Conservation (phyloP, 2,113 vertebrate genomes). For the Chelonoidis abingdonii region DNA sequence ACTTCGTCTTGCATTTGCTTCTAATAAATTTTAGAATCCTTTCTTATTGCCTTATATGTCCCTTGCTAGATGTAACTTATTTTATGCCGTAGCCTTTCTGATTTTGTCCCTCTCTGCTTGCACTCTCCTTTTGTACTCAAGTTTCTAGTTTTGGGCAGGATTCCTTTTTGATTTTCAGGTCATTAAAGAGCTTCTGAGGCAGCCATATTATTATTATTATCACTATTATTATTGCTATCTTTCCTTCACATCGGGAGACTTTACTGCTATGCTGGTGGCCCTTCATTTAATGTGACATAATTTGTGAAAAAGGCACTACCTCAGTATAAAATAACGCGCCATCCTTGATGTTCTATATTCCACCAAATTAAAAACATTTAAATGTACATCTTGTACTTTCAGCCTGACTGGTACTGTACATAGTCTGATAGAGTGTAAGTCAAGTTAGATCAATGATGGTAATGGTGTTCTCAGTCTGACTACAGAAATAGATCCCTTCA, state of each 20-base stretch:
- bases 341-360: not conserved
- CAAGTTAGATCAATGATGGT: not conserved
- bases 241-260: not conserved
- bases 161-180: not conserved
- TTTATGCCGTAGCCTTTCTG: not conserved
- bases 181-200: not conserved
- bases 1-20: not conserved
- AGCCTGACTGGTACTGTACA: not conserved
- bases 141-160: not conserved
- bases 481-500: not conserved
- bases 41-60: not conserved
- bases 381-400: not conserved
- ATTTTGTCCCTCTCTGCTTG: not conserved
- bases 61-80: not conserved
- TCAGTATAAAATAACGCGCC: not conserved
- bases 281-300: not conserved
- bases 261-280: not conserved
- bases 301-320: not conserved
- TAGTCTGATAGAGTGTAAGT: rapidly evolving
- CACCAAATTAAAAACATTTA: not conserved
- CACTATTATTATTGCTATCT: not conserved
- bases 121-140: not conserved
- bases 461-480: not conserved
- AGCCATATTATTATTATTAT: not conserved
- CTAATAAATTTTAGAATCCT: not conserved